Base-by-base conservation (phyloP, 2,888 invertebrate genomes). In the Allygus modestus region DNA sequence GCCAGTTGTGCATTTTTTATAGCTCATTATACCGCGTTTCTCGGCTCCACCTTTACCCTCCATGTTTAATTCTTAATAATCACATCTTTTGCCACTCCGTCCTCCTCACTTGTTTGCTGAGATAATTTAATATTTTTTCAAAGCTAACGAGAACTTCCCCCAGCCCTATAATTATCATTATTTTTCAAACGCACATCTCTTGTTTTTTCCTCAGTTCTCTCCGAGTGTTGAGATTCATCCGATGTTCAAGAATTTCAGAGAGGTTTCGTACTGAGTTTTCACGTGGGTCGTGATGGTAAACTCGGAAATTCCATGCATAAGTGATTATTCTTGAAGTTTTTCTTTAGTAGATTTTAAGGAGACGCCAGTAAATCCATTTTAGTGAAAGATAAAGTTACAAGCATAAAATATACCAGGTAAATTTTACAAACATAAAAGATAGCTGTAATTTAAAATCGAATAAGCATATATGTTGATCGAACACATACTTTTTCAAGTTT, bases 61-160 rank as follows among this genome's bases (percentile, higher is more conserved):
- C 71, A 54, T 41, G 65, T 84, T 84, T 84, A 84, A 84, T 84
- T 84, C 81, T 84, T 84, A 84, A 84, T 84, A 79, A 84, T 84
- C 84, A 71, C 81, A 71, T 84, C 71, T 84, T 84, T 84, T 37
- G 51, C 75, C 83, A 61, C 75, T 75, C 54, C 41, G 73, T 73
- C 83, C 28, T 83, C 75, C 75, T 75, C 58, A 33, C 75, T 37
- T 83, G 83, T 83, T 83, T 83, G 83, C 73, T 11, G 71, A 58
- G 83, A 83, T 75, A 83, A 83, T 83, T 83, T 83, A 75, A 75
- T 73, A 75, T 75, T 83, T 83, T 83, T 65, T 71, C 43, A 73
- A 75, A 83, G 41, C 75, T 83, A 83, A 83, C 83, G 54, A 54
- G 75, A n/a, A 26, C 71, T 58, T 75, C 75, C 26, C 83, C 83